These are phyloP conservation scores for Lota lota DNA, from an alignment of 2,113 vertebrate species.

Conservation along the genomic window DNA sequence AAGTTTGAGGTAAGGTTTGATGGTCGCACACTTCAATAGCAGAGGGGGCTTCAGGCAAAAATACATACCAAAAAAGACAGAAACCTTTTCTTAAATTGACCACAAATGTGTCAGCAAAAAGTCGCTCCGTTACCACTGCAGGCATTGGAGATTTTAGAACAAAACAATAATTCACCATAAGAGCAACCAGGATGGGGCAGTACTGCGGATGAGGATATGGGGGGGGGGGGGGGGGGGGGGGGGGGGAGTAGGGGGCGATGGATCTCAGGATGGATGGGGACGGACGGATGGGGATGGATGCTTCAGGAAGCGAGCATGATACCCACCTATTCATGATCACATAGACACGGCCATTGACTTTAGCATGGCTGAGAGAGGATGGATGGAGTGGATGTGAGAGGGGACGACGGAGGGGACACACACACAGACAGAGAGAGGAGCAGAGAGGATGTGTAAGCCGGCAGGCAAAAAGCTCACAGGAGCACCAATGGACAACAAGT, in stretches of 20 bases:
- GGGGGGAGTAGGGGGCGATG: slow-evolving; percentile 6
- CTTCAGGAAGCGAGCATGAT: slow-evolving; percentile 75
- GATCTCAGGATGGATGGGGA: slow-evolving; percentile 25
- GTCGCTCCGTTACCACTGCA: too few species aligned
- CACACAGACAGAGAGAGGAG: slow-evolving; percentile 23
- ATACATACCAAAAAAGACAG: background rate
- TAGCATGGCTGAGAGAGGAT: slow-evolving; percentile 86
- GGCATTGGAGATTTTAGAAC: too few species aligned
- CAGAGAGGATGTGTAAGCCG: slow-evolving; percentile 34
- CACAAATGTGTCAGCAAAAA: slow-evolving; percentile 1
- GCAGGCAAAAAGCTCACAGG: slow-evolving; percentile 1
- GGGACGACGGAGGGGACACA: slow-evolving; percentile 31
- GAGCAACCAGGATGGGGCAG: too few species aligned
- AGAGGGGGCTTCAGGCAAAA: slow-evolving; percentile 56
- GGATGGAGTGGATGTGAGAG: slow-evolving; percentile 61
- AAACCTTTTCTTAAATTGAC: background rate
- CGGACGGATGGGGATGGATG: slow-evolving; percentile 40
- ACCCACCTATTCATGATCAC: slow-evolving; percentile 99
- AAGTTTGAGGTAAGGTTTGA: background rate
- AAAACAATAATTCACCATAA: too few species aligned
- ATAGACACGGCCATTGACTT: slow-evolving; percentile 98
- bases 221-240: background rate
- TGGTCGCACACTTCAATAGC: background rate
- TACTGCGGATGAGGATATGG: background rate
- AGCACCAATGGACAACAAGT: slow-evolving; percentile 6